A percentile compares a stretch with the other conserved stretches of the same genome.
These are phyloP conservation scores for Aphelocoma californica DNA, from an alignment of 2,797 vertebrate species.

Conservation along the genomic window DNA sequence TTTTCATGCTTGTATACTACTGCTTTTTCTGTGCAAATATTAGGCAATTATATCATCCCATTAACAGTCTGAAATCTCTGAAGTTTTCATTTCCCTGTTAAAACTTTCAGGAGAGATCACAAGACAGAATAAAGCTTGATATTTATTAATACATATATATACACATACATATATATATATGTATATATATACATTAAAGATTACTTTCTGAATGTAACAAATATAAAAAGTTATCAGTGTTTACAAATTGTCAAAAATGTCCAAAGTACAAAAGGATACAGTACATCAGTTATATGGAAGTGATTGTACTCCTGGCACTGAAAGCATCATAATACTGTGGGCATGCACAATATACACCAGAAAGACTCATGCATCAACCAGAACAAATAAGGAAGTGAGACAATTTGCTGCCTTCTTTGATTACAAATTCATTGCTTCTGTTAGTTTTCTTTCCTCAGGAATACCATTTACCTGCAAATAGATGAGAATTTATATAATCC, in stretches of 20 bases:
- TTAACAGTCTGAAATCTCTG: neutral
- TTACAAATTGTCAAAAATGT: slow-evolving; percentile 77
- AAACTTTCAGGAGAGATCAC: neutral
- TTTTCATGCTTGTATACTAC: neutral
- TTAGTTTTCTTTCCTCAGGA: slow-evolving; percentile 98
- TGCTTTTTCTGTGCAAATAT: neutral
- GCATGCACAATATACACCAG: slow-evolving; percentile 70
- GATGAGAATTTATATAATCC: slow-evolving; percentile 1
- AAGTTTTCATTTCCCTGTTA: neutral
- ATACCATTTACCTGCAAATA: slow-evolving; percentile 97
- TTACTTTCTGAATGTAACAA: slow-evolving; percentile 73
- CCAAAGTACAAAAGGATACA: slow-evolving; percentile 76
- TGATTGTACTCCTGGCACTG: slow-evolving; percentile 63
- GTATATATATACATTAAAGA: slow-evolving; percentile 67
- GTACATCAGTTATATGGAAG: slow-evolving; percentile 66
- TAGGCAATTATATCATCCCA: neutral
- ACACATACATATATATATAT: slow-evolving; percentile 44
- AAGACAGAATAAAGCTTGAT: slow-evolving; percentile 27
- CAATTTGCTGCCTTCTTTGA: neutral
- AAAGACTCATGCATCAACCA: slow-evolving; percentile 65
- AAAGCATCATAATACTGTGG: slow-evolving; percentile 42
- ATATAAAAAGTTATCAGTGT: slow-evolving; percentile 76
- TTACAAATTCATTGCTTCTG: slow-evolving; percentile 93
- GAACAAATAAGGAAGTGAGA: slow-evolving; percentile 8
- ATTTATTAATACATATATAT: slow-evolving; percentile 65